phyloP scores from a whole-genome alignment of 2,113 vertebrate genomes.

The Gadus macrocephalus region DNA sequence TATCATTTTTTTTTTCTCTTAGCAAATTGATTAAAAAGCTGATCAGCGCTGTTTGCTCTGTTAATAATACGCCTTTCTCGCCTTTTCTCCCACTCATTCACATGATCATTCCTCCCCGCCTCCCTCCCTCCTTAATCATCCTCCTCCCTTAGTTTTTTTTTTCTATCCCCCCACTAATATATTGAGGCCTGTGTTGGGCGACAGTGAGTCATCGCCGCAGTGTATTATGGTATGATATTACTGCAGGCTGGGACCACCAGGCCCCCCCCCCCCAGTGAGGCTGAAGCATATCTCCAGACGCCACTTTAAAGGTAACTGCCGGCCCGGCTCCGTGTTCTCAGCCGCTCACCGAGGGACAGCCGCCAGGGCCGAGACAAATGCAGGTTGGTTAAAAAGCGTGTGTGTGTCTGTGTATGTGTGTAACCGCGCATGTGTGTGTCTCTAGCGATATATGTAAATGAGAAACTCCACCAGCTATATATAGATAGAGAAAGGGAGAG shows the following conservation, averaged over 20 bases:
- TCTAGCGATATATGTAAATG: background rate
- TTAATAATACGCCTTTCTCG: conserved; percentile 1
- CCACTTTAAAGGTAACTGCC: conserved; percentile 33
- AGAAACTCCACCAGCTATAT: background rate
- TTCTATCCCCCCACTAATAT: background rate
- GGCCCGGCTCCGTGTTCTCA: background rate
- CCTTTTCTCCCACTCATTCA: conserved; percentile 7
- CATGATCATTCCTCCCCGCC: conserved; percentile 5
- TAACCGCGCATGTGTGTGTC: background rate
- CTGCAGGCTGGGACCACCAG: background rate
- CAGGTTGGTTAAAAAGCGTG: background rate
- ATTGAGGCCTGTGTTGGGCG: background rate
- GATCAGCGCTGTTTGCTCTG: conserved; percentile 32
- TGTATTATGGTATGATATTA: background rate
- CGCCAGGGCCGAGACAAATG: background rate
- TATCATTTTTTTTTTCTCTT: conserved; percentile 22
- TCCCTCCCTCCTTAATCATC: background rate
- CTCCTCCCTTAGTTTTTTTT: background rate
- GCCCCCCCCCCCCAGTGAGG: background rate
- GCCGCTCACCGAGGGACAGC: background rate
- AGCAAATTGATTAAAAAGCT: conserved; percentile 26
- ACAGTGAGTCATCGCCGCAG: background rate
- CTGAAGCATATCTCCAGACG: conserved; percentile 33
- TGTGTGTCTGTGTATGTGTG: conserved; percentile 19
- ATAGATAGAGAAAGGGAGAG: background rate